Percentiles rank a stretch among this genome's conserved stretches.
phyloP scores from a whole-genome alignment of 2,888 invertebrate species.

The Drosophila longiperda region DNA sequence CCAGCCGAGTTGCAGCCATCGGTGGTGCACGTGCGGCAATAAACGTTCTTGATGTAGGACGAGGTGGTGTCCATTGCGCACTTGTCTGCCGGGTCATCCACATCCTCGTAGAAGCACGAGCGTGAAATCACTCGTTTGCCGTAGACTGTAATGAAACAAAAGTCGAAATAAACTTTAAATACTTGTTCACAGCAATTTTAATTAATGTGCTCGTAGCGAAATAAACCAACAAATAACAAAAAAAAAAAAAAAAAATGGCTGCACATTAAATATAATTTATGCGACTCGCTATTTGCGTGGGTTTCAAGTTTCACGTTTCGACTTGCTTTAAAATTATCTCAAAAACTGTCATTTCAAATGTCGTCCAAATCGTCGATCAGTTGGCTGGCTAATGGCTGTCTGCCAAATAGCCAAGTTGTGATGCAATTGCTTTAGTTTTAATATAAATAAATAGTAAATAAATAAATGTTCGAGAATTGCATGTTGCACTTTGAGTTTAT shows the following conservation, averaged over 20 bases:
- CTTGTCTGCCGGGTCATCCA: constrained; percentile 83
- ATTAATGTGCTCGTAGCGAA: constrained; percentile 41
- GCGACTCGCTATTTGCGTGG: constrained; percentile 54
- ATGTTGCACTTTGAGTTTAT: neutral
- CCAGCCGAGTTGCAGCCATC: constrained; percentile 84
- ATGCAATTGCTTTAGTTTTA: constrained; percentile 38
- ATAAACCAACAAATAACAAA: neutral
- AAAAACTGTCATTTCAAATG: constrained; percentile 73
- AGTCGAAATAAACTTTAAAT: constrained; percentile 31
- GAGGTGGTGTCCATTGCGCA: constrained; percentile 83
- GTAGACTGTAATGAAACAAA: constrained; percentile 81
- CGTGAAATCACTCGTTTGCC: constrained; percentile 84
- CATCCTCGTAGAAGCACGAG: constrained; percentile 84
- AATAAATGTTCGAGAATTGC: constrained; percentile 2
- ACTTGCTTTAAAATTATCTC: constrained; percentile 34
- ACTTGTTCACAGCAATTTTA: constrained; percentile 40
- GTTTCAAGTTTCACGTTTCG: constrained; percentile 26
- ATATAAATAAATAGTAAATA: constrained; percentile 10
- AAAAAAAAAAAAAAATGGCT: constrained; percentile 8
- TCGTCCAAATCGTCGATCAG: constrained; percentile 56
- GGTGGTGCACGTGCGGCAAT: constrained; percentile 84
- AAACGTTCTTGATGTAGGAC: constrained; percentile 84
- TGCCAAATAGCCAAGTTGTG: constrained; percentile 46
- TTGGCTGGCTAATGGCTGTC: constrained; percentile 48
- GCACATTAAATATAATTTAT: constrained; percentile 54